Evolutionary conservation across 2,888 invertebrate species (phyloP).

Genomic region (Nipponacmea schrenckii): DNA sequence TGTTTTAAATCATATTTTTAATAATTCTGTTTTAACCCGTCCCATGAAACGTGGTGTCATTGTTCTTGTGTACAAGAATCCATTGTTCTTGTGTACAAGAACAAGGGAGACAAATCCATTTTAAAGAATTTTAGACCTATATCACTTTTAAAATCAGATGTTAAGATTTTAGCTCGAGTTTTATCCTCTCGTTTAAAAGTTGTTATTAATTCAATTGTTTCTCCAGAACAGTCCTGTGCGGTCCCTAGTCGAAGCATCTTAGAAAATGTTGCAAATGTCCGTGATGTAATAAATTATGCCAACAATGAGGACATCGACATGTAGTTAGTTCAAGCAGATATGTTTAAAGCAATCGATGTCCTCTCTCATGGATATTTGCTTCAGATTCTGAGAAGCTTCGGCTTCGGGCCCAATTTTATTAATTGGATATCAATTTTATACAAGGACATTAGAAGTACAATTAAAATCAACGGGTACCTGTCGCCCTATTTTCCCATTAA

Average conservation of each 20-base stretch:
- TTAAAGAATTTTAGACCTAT: no score
- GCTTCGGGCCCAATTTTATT: constrained; percentile 8
- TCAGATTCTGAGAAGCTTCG: constrained; percentile 11
- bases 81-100: constrained; percentile 18
- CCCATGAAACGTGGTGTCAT: constrained; percentile 1
- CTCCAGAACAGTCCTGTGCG: constrained; percentile 37
- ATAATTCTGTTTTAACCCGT: no score
- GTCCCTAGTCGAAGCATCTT: no score
- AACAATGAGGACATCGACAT: no score
- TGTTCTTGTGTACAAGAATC: constrained; percentile 22
- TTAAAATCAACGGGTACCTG: constrained; percentile 33
- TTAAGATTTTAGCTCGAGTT: constrained; percentile 38
- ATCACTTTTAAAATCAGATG: constrained; percentile 36
- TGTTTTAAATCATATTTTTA: no score
- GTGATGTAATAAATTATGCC: no score
- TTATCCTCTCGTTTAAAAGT: constrained; percentile 29
- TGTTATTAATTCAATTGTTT: constrained; percentile 30
- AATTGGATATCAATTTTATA: constrained; percentile 10
- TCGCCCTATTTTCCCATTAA: constrained; percentile 14
- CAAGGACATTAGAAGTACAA: constrained; percentile 26
- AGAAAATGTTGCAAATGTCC: no score
- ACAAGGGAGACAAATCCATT: constrained; percentile 16
- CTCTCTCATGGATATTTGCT: no score
- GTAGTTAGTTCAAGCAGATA: no score
- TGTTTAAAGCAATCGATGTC: no score